These are phyloP conservation scores for Sipunculus nudus DNA, from an alignment of 2,888 invertebrate genomes.

Conservation along the genomic window DNA sequence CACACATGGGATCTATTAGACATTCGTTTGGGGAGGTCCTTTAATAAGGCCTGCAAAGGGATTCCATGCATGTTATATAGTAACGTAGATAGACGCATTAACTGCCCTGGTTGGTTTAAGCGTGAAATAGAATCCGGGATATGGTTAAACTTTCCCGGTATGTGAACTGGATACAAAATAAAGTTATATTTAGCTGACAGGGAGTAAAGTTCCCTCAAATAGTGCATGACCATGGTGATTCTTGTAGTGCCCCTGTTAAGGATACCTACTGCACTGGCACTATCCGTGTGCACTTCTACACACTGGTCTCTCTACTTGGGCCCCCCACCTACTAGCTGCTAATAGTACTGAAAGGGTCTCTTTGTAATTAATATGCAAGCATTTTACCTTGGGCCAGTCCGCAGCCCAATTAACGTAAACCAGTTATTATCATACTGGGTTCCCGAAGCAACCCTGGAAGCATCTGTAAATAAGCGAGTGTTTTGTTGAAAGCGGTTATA, in stretches of 20 bases:
- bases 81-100: neutral
- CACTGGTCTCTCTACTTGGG: neutral
- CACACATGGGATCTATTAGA: too few relatives aligned
- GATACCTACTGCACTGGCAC: neutral
- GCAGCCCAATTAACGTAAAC: neutral
- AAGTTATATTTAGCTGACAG: neutral
- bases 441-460: neutral
- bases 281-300: constrained; percentile 4
- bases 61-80: too few relatives aligned
- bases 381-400: constrained; percentile 1
- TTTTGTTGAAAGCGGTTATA: neutral
- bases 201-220: neutral
- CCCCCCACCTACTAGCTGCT: neutral
- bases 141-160: neutral
- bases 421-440: neutral
- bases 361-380: constrained; percentile 5
- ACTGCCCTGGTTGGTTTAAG: neutral
- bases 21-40: too few relatives aligned
- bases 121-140: neutral
- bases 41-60: too few relatives aligned
- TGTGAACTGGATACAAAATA: neutral
- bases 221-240: constrained; percentile 3
- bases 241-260: constrained; percentile 3
- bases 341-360: neutral
- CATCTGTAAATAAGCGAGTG: neutral